A percentile compares a stretch with the other conserved stretches of the same genome.
These are phyloP conservation scores for Dolomedes plantarius DNA, from an alignment of 2,888 invertebrate genomes.

Conservation along the genomic window DNA sequence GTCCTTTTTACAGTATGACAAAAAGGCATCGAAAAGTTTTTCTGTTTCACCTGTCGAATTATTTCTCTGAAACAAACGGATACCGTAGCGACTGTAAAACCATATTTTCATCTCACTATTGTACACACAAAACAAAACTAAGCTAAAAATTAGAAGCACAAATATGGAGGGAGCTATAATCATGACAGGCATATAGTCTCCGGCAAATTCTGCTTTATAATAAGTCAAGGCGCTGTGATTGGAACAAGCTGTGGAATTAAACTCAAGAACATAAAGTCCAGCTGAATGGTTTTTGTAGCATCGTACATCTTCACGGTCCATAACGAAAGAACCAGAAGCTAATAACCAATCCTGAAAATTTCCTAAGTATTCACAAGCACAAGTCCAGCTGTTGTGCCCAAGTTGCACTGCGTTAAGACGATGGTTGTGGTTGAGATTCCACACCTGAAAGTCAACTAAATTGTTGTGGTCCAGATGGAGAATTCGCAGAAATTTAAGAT, in stretches of 20 bases:
- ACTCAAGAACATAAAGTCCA: constrained; percentile 73
- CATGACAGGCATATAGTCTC: constrained; percentile 86
- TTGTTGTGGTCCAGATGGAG: constrained; percentile 85
- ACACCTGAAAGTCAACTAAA: constrained; percentile 83
- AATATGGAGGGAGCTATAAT: constrained; percentile 84
- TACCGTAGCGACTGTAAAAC: constrained; percentile 87
- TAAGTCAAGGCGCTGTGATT: constrained; percentile 73
- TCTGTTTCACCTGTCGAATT: constrained; percentile 82
- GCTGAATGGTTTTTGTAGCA: constrained; percentile 72
- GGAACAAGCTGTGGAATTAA: constrained; percentile 73
- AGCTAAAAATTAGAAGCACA: constrained; percentile 82
- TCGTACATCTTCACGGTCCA: constrained; percentile 71
- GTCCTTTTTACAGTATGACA: constrained; percentile 92
- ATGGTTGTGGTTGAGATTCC: constrained; percentile 79
- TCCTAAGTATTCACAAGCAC: constrained; percentile 88
- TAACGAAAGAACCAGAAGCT: constrained; percentile 81
- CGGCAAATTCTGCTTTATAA: constrained; percentile 84
- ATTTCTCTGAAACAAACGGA: constrained; percentile 86
- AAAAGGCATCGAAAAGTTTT: constrained; percentile 91
- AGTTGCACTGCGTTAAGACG: constrained; percentile 85
- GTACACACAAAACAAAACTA: constrained; percentile 85
- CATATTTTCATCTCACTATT: constrained; percentile 88
- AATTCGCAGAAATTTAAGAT: constrained; percentile 82
- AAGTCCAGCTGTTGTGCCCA: constrained; percentile 87
- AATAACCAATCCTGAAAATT: constrained; percentile 86